phyloP scores from a whole-genome alignment of 2,113 vertebrate species.

The Sigmodon hispidus region DNA sequence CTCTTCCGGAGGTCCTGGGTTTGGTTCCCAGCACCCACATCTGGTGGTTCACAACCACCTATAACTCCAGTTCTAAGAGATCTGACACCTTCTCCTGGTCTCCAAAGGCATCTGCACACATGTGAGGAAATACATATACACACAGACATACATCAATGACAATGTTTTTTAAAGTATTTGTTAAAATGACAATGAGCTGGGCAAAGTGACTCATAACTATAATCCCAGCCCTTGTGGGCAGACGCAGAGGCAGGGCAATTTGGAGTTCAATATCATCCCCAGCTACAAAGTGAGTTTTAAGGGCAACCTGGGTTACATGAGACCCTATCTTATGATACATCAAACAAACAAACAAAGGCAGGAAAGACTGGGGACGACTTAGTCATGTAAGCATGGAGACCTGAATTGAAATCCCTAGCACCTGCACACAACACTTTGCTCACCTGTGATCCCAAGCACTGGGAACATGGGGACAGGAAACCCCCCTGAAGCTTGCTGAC shows the following conservation, averaged over 20 bases:
- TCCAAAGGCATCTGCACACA: not conserved
- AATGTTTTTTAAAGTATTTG: not conserved
- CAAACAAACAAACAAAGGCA: not conserved
- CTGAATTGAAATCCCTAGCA: not conserved
- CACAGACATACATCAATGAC: not conserved
- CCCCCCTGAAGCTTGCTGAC: not conserved
- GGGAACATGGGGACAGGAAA: not conserved
- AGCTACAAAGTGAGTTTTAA: not conserved
- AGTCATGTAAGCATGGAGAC: not conserved
- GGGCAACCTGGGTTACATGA: not conserved
- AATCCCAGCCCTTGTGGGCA: not conserved
- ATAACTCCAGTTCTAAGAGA: not conserved
- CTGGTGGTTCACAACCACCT: not conserved
- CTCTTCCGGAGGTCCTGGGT: too few relatives aligned
- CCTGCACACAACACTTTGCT: rapidly evolving
- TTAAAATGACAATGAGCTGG: not conserved
- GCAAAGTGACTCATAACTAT: not conserved
- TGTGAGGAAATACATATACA: not conserved
- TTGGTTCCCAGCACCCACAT: not conserved
- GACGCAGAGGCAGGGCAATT: not conserved
- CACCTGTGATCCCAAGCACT: not conserved
- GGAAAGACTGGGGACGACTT: not conserved
- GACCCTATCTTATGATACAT: too few relatives aligned
- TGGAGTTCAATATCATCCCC: not conserved
- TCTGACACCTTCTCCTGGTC: not conserved